These are phyloP conservation scores for Petaurus breviceps DNA, from an alignment of 2,113 vertebrate species.

Conservation along the genomic window DNA sequence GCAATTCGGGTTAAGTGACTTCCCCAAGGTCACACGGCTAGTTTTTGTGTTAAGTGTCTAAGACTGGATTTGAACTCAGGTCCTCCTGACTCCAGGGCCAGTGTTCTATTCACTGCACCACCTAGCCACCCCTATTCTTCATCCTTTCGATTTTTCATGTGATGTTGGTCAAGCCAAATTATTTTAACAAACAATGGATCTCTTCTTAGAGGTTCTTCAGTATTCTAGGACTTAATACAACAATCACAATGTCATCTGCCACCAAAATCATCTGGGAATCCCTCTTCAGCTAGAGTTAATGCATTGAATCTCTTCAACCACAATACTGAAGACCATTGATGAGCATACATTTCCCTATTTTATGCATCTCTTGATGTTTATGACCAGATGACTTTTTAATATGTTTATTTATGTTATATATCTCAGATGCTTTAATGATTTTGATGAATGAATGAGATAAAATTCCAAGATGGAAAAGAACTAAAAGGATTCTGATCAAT, in stretches of 20 bases:
- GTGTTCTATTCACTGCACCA: too few species aligned
- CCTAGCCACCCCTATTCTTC: too few species aligned
- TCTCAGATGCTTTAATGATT: neutral
- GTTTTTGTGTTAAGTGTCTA: too few species aligned
- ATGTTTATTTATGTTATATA: neutral
- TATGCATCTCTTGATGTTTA: neutral
- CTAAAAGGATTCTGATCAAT: neutral
- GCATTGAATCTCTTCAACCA: neutral
- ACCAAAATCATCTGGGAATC: neutral
- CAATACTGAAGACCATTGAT: neutral
- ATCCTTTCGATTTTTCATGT: neutral
- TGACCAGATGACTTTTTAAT: neutral
- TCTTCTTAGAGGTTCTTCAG: neutral
- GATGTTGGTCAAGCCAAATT: neutral
- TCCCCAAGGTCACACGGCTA: too few species aligned
- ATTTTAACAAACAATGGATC: neutral
- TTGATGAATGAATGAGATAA: neutral
- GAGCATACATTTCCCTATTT: neutral
- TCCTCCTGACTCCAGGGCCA: too few species aligned
- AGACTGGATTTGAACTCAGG: too few species aligned
- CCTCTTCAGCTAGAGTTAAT: neutral
- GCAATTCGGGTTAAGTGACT: too few species aligned
- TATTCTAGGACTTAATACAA: neutral
- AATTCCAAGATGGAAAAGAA: neutral
- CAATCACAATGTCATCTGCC: neutral